Conservation (phyloP, 1,140 invertebrate genomes). For the Trachymyrmex cornetzi region DNA sequence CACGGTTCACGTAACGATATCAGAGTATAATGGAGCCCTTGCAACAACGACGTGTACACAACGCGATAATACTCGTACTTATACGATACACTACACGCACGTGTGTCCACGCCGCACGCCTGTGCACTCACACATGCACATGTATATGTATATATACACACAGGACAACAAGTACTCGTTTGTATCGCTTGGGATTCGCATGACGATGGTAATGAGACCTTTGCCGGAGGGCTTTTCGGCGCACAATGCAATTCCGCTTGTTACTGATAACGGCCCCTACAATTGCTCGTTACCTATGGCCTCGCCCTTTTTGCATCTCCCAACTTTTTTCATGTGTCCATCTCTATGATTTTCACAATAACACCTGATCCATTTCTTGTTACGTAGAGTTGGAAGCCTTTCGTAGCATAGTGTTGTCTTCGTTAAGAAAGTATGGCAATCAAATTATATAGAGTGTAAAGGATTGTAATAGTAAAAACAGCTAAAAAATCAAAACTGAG, state of each 20-base stretch:
- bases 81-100: conserved; percentile 43
- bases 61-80: conserved; percentile 69
- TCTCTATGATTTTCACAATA: conserved; percentile 42
- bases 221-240: conserved; percentile 62
- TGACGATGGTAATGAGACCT: conserved; percentile 70
- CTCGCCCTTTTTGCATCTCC: not conserved
- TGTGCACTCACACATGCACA: not conserved
- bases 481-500: not conserved
- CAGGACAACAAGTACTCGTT: conserved; percentile 45
- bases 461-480: not conserved
- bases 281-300: conserved; percentile 70
- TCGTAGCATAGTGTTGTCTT: not conserved
- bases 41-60: conserved; percentile 68
- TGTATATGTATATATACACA: not conserved
- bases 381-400: conserved; percentile 9
- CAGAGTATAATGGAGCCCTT: conserved; percentile 71
- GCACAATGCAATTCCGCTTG: conserved; percentile 76
- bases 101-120: conserved; percentile 9
- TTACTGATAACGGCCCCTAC: conserved; percentile 70
- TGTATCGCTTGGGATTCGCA: conserved; percentile 68
- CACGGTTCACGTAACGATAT: conserved; percentile 69
- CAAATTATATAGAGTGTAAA: not conserved
- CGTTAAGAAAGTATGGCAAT: not conserved
- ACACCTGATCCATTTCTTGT: conserved; percentile 17
- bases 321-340: conserved; percentile 15